Evolutionary conservation across 2,113 vertebrate species (phyloP).

Genomic region (Brachirus orientalis): DNA sequence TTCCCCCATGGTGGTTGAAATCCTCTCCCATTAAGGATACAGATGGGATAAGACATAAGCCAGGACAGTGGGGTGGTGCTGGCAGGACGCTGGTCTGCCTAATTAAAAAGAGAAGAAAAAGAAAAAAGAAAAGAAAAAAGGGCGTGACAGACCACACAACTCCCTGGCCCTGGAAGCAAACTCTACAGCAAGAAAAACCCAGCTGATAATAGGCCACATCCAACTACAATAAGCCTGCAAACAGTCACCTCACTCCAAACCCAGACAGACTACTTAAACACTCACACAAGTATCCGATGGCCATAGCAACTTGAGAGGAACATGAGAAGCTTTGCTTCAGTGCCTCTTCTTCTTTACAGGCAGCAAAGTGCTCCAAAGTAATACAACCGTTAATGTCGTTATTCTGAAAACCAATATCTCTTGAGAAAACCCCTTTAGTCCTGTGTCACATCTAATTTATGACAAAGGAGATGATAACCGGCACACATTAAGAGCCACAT

Average conservation of each 20-base stretch:
- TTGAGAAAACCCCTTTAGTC: not conserved
- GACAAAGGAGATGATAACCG: not conserved
- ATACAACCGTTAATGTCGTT: constrained; percentile 56
- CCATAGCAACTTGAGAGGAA: constrained; percentile 14
- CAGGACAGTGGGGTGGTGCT: constrained; percentile 22
- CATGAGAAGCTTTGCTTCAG: constrained; percentile 37
- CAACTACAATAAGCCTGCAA: not conserved
- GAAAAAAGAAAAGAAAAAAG: not conserved
- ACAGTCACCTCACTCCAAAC: not conserved
- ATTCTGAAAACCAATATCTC: constrained; percentile 51
- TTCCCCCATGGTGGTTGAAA: constrained; percentile 11
- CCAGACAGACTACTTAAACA: not conserved
- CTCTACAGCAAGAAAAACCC: constrained; percentile 4
- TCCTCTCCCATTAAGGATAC: constrained; percentile 25
- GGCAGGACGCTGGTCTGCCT: constrained; percentile 9
- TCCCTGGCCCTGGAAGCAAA: constrained; percentile 1
- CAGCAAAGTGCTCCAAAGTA: constrained; percentile 6
- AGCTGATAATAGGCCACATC: not conserved
- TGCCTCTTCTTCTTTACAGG: not conserved
- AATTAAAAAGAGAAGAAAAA: not conserved
- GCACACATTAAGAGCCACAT: not conserved
- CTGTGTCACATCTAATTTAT: not conserved
- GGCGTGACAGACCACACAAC: not conserved
- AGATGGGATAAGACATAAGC: constrained; percentile 37
- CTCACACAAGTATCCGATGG: constrained; percentile 20